Evolutionary conservation across 2,888 invertebrate species (phyloP), one percentile per base, ranked within the genome.

Genomic region (Drosophila birchii): DNA sequence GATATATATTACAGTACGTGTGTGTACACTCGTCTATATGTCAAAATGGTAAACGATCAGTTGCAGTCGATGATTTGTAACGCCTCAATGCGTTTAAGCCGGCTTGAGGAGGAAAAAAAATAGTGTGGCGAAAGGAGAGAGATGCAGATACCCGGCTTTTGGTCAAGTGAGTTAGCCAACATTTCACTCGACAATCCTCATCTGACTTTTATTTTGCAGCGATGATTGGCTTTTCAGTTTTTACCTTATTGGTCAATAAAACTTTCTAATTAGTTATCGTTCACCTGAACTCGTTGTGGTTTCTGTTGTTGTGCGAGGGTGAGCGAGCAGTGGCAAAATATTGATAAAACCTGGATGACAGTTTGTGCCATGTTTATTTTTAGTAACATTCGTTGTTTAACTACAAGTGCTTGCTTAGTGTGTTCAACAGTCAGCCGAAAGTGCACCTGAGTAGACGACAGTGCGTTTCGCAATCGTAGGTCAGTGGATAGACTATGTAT

Each of bases 121-220:
- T 32, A 47, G 23, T 53, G 34, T 43, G 51, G 60, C 57, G 59
- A 63, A 71, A 67, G 63, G 43, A 55, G 38, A 23, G 53, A 51
- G 66, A 62, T 56, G 68, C 67, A 62, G 68, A 74, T 78, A 78
- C 49, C 38, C 23, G n/a, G 8, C 77, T 84, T 81, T 81, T 87
- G 88, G 89, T 81, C 89, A 84, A 81, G 88, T 87, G 78, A 86
- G 72, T 76, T 71, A 44, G 85, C 81, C 59, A 81, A 61, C 85
- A 86, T 86, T 88, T 86, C 87, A 88, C 85, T 87, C 68, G 70
- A n/a, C 66, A 32, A 38, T 55, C 39, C 34, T 41, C 36, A 23
- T 20, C 39, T 45, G 16, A 23, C 11, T 55, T 26, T 43, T 34
- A 5, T 34, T 12, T 32, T 58, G 57, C 34, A 44, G 57, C 71